These are phyloP conservation scores for Strix uralensis DNA, from an alignment of 2,113 vertebrate genomes.

Conservation along the genomic window DNA sequence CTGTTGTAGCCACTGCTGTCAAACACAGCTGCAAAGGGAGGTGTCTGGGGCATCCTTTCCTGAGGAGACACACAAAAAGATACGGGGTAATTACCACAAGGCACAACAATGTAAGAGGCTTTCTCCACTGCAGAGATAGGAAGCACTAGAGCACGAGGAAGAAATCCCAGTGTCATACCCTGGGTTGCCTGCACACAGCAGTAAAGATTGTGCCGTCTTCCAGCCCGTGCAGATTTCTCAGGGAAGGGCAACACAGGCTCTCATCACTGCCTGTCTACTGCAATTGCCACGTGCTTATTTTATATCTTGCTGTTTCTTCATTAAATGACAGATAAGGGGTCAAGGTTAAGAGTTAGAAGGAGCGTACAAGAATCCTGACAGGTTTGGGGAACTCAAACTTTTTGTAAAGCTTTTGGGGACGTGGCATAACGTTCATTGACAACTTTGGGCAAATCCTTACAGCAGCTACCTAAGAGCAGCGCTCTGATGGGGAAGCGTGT, in stretches of 20 bases:
- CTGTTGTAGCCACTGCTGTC: slow-evolving; percentile 85
- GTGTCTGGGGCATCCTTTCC: slow-evolving; percentile 92
- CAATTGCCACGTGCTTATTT: background rate
- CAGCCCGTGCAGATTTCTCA: background rate
- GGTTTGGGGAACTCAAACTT: background rate
- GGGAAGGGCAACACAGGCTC: background rate
- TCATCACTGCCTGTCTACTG: background rate
- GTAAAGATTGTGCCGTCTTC: background rate
- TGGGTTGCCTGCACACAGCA: background rate
- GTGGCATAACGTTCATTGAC: fast-evolving
- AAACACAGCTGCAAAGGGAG: slow-evolving; percentile 83
- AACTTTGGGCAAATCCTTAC: background rate
- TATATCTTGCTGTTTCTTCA: background rate
- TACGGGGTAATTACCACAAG: background rate
- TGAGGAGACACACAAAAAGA: slow-evolving; percentile 22
- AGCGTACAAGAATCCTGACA: background rate
- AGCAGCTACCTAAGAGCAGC: background rate
- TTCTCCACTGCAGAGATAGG: background rate
- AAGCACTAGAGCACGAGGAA: background rate
- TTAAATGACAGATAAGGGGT: background rate
- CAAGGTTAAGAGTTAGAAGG: background rate
- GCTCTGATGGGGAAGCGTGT: fast-evolving
- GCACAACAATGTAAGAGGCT: background rate
- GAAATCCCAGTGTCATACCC: background rate
- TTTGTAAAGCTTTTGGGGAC: background rate